Evolutionary conservation across 2,797 vertebrate species (phyloP), one percentile per base, ranked within the genome.

Genomic region (Acanthopagrus latus): DNA sequence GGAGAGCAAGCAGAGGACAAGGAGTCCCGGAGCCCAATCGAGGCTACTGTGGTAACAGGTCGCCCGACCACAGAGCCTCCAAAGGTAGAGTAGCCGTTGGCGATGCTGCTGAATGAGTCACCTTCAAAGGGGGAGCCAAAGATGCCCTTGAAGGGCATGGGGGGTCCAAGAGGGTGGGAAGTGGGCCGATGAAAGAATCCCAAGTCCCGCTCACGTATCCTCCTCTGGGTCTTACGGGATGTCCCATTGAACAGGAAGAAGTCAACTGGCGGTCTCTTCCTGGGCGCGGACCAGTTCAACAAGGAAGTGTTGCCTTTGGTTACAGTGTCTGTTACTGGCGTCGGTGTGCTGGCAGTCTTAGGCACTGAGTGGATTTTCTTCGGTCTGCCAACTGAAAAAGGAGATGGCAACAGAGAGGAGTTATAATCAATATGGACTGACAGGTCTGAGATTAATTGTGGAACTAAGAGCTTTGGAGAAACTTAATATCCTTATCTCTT

Each of bases 101-200:
- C 97, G 46, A 99, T 97, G 94, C 98, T 97, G 85, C 98, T 96
- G 88, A 99, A 99, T 52, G 98, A 99, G 91, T 97, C 97, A 0
- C 98, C 96, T 0, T 96, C 95, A 29, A 99, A 99, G 67, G 97
- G 95, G 0, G 97, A 98, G 86, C 97, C 97, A 43, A 99, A 99
- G 83, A 99, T 97, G 64, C 95, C 94, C 87, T 95, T 96, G 82
- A 95, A 86, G 7, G 95, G 92, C 21, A 92, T 71, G 8, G 91
- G 71, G 74, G 93, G 74, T 33, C 80, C 52, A 27, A 90, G 72
- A 65, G 85, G 85, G 84, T 91, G 12, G 94, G 96, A 6, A 93
- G 60, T 0, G 90, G 92, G 84, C 65, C 95, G 77, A 0, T 97
- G 96, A 85, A 97, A 97, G 18, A 96, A 86, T 3, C 95, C 95